Evolutionary conservation across 64 coral and sea anemone species (phyloP), one percentile per base, ranked within the genome.

Genomic region (Hydrozoanthus tunicans): DNA sequence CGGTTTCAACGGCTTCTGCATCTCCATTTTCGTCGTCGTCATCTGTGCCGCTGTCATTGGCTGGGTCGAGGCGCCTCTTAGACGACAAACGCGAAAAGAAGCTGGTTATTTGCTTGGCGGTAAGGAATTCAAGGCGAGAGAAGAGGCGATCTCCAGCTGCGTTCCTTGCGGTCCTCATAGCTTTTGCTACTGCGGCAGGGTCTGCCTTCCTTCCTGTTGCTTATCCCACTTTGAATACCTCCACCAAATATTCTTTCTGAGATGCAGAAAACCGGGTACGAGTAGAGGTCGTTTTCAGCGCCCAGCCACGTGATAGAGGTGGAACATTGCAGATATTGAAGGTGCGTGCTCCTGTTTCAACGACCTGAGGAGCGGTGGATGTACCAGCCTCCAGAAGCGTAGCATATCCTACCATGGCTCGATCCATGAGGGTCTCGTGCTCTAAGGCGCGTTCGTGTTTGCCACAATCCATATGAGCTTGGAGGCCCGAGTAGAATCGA

Each of bases 311-410:
- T 62, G 81, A 83, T 66, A 83, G 59, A 15, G 81, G 81, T 26
- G 62, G 81, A 83, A 64, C 63, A 66, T 25, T 65, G 59, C 63
- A 23, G 43, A 83, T 67, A 66, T 64, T 14, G 81, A 25, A 9
- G 81, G 60, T 53, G 61, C 63, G 24, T 68, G 53, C 81, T 61
- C 43, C 81, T 83, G 61, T 65, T 60, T 53, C 26, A 27, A 53
- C 80, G 81, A 53, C 62, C 81, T 83, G 81, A 54, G 81, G 81
- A 83, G 81, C 81, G 4, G 81, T 66, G 51, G 81, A 83, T 83
- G 81, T 64, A 14, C 81, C 62, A 66, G 81, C 81, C 81, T 83
- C 81, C n/a, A 83, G 81, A 10, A 83, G 27, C 32, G 53, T 83
- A 13, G 59, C 61, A 14, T 83, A 83, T 12, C 62, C 62, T 12